These are phyloP conservation scores for Drosophila fulvimacula DNA, from an alignment of 2,888 invertebrate genomes.

Conservation along the genomic window DNA sequence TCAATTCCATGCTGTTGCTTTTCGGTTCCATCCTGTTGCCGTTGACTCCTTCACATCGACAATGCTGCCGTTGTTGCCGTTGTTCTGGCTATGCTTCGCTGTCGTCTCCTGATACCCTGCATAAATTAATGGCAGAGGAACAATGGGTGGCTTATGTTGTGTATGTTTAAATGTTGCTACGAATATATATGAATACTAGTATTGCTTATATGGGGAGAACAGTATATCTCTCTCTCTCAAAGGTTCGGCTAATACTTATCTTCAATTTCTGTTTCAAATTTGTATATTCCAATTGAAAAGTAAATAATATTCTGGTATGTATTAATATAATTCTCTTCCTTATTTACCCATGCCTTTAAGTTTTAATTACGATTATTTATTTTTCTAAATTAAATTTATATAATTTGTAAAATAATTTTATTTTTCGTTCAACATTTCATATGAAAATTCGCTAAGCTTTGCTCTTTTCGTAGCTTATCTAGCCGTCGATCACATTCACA, in stretches of 20 bases:
- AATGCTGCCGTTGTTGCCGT: background rate
- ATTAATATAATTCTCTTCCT: too few relatives aligned
- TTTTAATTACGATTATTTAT: too few relatives aligned
- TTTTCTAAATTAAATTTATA: too few relatives aligned
- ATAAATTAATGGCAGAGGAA: background rate
- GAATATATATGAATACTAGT: background rate
- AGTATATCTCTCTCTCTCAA: too few relatives aligned
- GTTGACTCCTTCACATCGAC: constrained; percentile 43
- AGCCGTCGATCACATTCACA: background rate
- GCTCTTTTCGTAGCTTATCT: constrained; percentile 11
- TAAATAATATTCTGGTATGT: too few relatives aligned
- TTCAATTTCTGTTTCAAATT: background rate
- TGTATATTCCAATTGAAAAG: background rate
- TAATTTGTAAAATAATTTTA: background rate
- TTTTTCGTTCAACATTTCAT: background rate
- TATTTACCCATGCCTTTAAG: too few relatives aligned
- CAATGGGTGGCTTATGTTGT: background rate
- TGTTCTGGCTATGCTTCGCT: constrained; percentile 25
- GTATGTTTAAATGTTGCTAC: background rate
- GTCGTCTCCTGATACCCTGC: constrained; percentile 26
- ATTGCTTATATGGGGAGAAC: background rate
- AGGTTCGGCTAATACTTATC: background rate
- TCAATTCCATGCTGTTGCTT: constrained; percentile 67
- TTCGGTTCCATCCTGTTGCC: constrained; percentile 61
- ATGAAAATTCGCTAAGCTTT: background rate